These are phyloP conservation scores for Agrypnia vestita DNA, from an alignment of 1,140 invertebrate genomes.

Conservation along the genomic window DNA sequence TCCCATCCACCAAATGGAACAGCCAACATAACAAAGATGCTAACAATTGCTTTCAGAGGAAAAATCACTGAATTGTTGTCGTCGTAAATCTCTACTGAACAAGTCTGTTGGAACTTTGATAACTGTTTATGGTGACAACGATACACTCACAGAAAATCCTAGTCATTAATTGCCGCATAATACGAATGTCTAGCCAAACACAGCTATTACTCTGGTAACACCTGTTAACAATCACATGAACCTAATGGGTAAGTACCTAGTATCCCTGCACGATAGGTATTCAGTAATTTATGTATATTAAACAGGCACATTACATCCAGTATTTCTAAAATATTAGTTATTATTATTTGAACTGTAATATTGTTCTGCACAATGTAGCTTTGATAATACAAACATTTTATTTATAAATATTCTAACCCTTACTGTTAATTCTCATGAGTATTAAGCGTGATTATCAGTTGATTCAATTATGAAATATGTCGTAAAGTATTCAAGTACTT, in stretches of 20 bases:
- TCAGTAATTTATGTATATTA: conserved; percentile 45
- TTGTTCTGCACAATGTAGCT: conserved; percentile 60
- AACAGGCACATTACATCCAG: conserved; percentile 61
- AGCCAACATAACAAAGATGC: no score
- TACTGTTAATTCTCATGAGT: conserved; percentile 48
- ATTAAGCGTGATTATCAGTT: conserved; percentile 58
- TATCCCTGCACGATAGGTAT: conserved; percentile 59
- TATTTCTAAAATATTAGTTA: conserved; percentile 50
- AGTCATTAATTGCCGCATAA: background rate
- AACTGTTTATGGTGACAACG: no score
- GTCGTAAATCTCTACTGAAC: no score
- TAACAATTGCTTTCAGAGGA: no score
- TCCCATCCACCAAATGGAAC: no score
- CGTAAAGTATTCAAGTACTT: conserved; percentile 18
- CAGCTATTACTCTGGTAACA: background rate
- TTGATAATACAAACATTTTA: conserved; percentile 40
- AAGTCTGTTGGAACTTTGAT: no score
- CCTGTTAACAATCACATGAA: conserved; percentile 14
- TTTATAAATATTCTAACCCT: conserved; percentile 44
- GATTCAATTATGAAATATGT: conserved; percentile 42
- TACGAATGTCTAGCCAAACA: no score
- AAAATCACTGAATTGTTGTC: no score
- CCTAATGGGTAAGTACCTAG: conserved; percentile 45
- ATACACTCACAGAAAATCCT: conserved; percentile 17
- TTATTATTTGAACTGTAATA: conserved; percentile 58